Percentiles rank a stretch among this genome's conserved stretches.
Conservation (phyloP, 2,113 vertebrate genomes). For the Paralichthys olivaceus region DNA sequence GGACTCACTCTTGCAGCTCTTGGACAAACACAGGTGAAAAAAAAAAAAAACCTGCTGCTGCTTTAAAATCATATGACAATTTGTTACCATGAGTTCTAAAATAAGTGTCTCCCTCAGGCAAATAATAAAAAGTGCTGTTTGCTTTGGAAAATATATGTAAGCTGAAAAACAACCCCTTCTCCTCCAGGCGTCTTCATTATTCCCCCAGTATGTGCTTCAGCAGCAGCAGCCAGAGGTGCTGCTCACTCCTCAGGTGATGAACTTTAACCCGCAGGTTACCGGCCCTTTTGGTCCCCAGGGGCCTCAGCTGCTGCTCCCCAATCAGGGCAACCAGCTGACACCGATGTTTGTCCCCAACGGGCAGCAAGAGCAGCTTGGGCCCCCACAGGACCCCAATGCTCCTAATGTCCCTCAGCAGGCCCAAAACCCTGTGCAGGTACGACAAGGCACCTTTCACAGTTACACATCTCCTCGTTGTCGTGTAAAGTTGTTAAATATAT, state of each 20-base stretch:
- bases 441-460: not conserved
- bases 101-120: not conserved
- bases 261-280: slow-evolving; percentile 75
- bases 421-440: slow-evolving; percentile 79
- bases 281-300: slow-evolving; percentile 75
- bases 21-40: slow-evolving; percentile 73
- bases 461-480: not conserved
- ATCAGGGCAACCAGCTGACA: slow-evolving; percentile 75
- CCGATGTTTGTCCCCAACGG: slow-evolving; percentile 65
- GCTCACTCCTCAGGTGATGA: slow-evolving; percentile 77
- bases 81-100: not conserved
- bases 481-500: not conserved
- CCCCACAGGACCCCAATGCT: slow-evolving; percentile 67
- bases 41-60: too few species aligned
- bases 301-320: slow-evolving; percentile 72
- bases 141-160: not conserved
- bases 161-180: not conserved
- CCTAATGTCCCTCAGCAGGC: slow-evolving; percentile 62
- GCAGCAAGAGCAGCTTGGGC: slow-evolving; percentile 75
- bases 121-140: not conserved
- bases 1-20: slow-evolving; percentile 76
- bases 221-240: slow-evolving; percentile 76
- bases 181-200: slow-evolving; percentile 66
- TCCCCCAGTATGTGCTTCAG: slow-evolving; percentile 78
- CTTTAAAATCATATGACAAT: not conserved